phyloP scores from a whole-genome alignment of 2,113 vertebrate genomes.

The Podilymbus podiceps region DNA sequence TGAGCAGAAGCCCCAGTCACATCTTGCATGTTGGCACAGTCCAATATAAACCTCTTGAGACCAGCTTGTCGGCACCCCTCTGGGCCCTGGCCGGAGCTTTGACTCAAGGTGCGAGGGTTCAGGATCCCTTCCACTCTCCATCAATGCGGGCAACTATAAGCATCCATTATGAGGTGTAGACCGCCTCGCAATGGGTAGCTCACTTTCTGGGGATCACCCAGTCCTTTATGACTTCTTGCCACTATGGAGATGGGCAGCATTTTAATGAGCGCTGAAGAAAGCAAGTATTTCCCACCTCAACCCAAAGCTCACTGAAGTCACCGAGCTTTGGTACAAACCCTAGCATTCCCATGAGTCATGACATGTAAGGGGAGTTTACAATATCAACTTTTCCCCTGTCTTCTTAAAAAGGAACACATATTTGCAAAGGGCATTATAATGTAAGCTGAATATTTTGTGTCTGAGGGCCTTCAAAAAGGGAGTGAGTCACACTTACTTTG shows the following conservation, averaged over 20 bases:
- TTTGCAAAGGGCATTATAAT: not conserved
- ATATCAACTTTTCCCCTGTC: not conserved
- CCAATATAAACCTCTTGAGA: not conserved
- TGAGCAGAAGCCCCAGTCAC: not conserved
- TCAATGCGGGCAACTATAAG: not conserved
- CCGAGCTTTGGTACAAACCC: not conserved
- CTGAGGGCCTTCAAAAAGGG: not conserved
- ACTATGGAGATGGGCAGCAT: not conserved
- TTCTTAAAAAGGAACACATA: not conserved
- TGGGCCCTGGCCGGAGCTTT: not conserved
- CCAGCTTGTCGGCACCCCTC: not conserved
- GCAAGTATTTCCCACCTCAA: not conserved
- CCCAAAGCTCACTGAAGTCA: not conserved
- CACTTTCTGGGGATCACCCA: not conserved
- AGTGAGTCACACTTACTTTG: not conserved
- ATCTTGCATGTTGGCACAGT: not conserved
- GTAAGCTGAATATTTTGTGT: not conserved
- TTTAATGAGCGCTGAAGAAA: not conserved
- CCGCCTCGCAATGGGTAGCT: not conserved
- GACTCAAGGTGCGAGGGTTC: not conserved
- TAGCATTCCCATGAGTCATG: not conserved
- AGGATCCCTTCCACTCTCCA: not conserved
- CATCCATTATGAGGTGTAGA: not conserved
- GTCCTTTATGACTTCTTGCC: fast-evolving
- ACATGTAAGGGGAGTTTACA: not conserved